Evolutionary conservation across 1,140 invertebrate species (phyloP).

Genomic region (Pararge aegeria): DNA sequence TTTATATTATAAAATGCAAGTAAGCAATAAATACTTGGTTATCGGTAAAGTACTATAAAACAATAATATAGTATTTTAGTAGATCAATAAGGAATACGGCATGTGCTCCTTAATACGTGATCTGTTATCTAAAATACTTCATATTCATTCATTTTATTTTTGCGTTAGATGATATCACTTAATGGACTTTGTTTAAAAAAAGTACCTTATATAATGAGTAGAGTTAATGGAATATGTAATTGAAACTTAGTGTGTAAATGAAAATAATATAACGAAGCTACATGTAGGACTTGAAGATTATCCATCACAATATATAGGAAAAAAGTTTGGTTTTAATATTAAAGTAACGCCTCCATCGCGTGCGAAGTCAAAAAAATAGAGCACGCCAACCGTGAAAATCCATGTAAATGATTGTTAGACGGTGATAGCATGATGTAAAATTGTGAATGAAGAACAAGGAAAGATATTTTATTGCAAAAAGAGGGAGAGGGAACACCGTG

Average conservation of each 20-base stretch:
- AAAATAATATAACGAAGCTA: conserved; percentile 30
- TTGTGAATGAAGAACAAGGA: conserved; percentile 40
- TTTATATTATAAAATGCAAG: too few species aligned
- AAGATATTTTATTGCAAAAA: conserved; percentile 30
- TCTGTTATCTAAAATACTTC: neutral
- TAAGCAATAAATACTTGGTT: too few species aligned
- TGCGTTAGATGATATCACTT: conserved; percentile 3
- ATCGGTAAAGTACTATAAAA: too few species aligned
- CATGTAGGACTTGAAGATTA: conserved; percentile 35
- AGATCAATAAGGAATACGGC: too few species aligned
- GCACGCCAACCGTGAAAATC: conserved; percentile 49
- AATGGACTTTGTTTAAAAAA: conserved; percentile 8
- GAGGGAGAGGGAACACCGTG: conserved; percentile 35
- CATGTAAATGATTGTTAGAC: conserved; percentile 46
- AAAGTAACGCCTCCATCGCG: conserved; percentile 55
- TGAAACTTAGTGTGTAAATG: conserved; percentile 31
- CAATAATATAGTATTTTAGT: too few species aligned
- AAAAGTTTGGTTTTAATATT: conserved; percentile 55
- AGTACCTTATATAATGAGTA: conserved; percentile 10
- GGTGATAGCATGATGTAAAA: conserved; percentile 41
- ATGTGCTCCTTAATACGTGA: too few species aligned
- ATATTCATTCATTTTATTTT: neutral
- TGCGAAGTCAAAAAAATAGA: conserved; percentile 62
- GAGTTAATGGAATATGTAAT: conserved; percentile 28
- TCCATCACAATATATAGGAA: conserved; percentile 13